A percentile compares a stretch with the other conserved stretches of the same genome.
Conservation (phyloP, 2,797 vertebrate genomes). For the Chaenodraco wilsoni region DNA sequence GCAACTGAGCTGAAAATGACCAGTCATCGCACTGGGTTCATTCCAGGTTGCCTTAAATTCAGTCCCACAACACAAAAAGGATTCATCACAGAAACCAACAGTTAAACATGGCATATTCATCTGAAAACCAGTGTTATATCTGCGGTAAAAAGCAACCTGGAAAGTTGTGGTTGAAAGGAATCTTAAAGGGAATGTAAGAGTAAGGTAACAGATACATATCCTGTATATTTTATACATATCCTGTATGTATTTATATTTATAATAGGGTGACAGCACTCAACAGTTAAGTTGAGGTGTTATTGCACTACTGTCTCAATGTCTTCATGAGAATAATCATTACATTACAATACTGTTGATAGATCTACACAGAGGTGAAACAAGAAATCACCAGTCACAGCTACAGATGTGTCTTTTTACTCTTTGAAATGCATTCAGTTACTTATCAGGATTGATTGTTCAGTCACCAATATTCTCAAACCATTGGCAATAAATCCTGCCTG, state of each 20-base stretch:
- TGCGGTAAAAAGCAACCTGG: conserved; percentile 58
- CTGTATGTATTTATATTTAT: conserved; percentile 62
- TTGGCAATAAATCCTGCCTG: neutral
- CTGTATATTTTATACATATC: conserved; percentile 55
- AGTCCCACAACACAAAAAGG: conserved; percentile 31
- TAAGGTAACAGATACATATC: conserved; percentile 64
- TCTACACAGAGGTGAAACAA: conserved; percentile 79
- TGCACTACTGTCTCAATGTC: conserved; percentile 82
- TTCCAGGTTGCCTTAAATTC: conserved; percentile 54
- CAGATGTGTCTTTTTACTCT: conserved; percentile 61
- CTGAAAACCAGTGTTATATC: conserved; percentile 27
- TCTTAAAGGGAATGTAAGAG: conserved; percentile 71
- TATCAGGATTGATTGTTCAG: conserved; percentile 14
- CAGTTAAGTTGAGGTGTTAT: conserved; percentile 80
- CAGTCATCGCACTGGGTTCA: conserved; percentile 53
- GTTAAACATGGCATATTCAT: conserved; percentile 28
- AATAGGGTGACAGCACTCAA: conserved; percentile 68
- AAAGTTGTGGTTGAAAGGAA: conserved; percentile 59
- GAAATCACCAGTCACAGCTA: conserved; percentile 79
- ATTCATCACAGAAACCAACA: conserved; percentile 35
- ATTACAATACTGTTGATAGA: conserved; percentile 78
- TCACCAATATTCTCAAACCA: neutral
- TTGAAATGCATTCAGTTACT: conserved; percentile 65
- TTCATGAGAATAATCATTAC: conserved; percentile 79
- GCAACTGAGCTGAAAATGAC: conserved; percentile 60